Percentiles rank a stretch among this genome's conserved stretches.
These are phyloP conservation scores for Hiodon tergisus DNA, from an alignment of 2,113 vertebrate species.

Conservation along the genomic window DNA sequence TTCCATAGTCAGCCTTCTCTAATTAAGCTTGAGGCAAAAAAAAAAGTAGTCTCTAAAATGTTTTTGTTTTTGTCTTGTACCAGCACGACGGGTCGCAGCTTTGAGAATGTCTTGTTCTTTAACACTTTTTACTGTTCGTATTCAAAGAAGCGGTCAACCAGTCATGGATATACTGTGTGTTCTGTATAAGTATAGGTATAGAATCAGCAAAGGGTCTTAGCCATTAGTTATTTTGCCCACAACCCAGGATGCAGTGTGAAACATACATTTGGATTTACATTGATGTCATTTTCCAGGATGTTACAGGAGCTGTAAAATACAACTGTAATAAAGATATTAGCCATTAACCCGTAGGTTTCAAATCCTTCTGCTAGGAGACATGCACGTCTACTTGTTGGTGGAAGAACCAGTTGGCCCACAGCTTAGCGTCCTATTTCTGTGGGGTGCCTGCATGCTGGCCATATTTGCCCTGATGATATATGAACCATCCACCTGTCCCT, in stretches of 20 bases:
- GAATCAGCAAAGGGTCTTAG: constrained; percentile 33
- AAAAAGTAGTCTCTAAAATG: constrained; percentile 26
- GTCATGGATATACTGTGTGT: constrained; percentile 49
- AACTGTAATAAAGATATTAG: constrained; percentile 74
- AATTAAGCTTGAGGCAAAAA: constrained; percentile 6
- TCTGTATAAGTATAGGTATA: constrained; percentile 56
- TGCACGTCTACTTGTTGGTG: too few species aligned
- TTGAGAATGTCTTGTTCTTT: constrained; percentile 31
- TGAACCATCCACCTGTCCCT: too few species aligned
- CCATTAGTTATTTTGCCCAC: constrained; percentile 56
- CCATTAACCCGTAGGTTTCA: constrained; percentile 48
- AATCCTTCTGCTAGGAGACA: background rate
- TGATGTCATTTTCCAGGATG: constrained; percentile 59
- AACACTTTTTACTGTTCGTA: constrained; percentile 38
- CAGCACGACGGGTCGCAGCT: constrained; percentile 26
- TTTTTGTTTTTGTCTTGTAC: constrained; percentile 2
- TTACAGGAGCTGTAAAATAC: constrained; percentile 65
- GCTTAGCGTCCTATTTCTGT: too few species aligned
- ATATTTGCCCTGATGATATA: too few species aligned
- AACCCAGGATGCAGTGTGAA: constrained; percentile 51
- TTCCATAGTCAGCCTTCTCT: background rate
- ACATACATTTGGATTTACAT: constrained; percentile 51
- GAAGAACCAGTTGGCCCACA: too few species aligned
- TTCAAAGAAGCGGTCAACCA: constrained; percentile 13
- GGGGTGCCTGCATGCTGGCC: too few species aligned